These are phyloP conservation scores for Beris chalybata DNA, from an alignment of 2,888 invertebrate genomes.

Conservation along the genomic window DNA sequence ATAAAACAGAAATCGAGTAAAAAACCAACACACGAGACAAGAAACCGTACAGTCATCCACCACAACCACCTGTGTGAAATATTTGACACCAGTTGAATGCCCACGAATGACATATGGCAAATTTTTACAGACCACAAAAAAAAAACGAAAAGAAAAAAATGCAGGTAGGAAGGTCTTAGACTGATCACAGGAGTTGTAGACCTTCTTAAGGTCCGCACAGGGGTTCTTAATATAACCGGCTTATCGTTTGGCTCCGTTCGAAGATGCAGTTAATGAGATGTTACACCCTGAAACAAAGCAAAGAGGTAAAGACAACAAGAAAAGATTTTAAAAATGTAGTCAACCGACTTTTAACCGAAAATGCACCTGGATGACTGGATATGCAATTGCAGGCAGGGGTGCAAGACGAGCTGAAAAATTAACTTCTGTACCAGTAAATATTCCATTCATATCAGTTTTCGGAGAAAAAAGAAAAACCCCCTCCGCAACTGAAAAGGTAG, in stretches of 20 bases:
- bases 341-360: slow-evolving; percentile 29
- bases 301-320: slow-evolving; percentile 13
- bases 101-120: slow-evolving; percentile 32
- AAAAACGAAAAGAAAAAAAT: neutral
- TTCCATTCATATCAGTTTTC: slow-evolving; percentile 9
- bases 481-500: no score
- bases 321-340: slow-evolving; percentile 28
- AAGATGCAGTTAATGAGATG: slow-evolving; percentile 14
- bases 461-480: no score
- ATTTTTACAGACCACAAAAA: slow-evolving; percentile 1
- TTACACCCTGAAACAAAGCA: slow-evolving; percentile 24
- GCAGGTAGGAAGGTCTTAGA: slow-evolving; percentile 1
- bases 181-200: slow-evolving; percentile 22
- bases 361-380: slow-evolving; percentile 30
- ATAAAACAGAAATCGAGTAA: slow-evolving; percentile 6
- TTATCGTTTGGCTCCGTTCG: neutral
- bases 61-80: slow-evolving; percentile 38
- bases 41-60: slow-evolving; percentile 2
- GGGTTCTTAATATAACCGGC: slow-evolving; percentile 5
- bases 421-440: neutral
- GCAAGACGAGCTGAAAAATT: neutral
- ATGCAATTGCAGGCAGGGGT: neutral
- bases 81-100: slow-evolving; percentile 39
- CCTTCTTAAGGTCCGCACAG: slow-evolving; percentile 3
- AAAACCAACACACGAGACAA: slow-evolving; percentile 7